These are phyloP conservation scores for Gryllus bimaculatus DNA, from an alignment of 1,140 invertebrate species.

Conservation along the genomic window DNA sequence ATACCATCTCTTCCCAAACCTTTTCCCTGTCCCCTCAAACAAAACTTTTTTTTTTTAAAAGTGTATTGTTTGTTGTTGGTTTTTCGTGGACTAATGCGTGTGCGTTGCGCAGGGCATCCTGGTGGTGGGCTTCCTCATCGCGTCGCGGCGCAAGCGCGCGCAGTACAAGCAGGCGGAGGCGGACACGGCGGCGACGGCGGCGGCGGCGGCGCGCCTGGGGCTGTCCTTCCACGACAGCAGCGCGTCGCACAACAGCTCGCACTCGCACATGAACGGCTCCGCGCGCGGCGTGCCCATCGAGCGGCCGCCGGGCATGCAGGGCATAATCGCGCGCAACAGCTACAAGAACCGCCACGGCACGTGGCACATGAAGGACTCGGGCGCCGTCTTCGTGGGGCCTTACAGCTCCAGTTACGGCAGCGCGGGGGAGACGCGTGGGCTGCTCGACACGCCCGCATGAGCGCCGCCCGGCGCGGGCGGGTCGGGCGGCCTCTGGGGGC, in stretches of 20 bases:
- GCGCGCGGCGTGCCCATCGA: slow-evolving; percentile 41
- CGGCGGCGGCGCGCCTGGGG: neutral
- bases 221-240: neutral
- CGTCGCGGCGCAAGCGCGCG: neutral
- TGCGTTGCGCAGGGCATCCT: neutral
- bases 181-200: neutral
- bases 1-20: too few species aligned
- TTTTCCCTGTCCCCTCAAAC: too few species aligned
- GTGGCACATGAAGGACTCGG: slow-evolving; percentile 39
- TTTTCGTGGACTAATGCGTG: neutral
- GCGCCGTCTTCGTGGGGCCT: slow-evolving; percentile 30
- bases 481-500: too few species aligned
- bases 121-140: slow-evolving; percentile 7
- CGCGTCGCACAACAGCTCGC: neutral
- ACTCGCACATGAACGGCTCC: neutral
- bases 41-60: too few species aligned
- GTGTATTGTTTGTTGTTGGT: neutral
- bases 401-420: slow-evolving; percentile 46
- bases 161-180: slow-evolving; percentile 5
- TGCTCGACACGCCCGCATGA: slow-evolving; percentile 13
- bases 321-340: slow-evolving; percentile 61
- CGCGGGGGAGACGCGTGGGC: slow-evolving; percentile 31
- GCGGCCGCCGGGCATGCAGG: slow-evolving; percentile 56
- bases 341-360: slow-evolving; percentile 60
- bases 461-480: neutral